Evolutionary conservation across 2,888 invertebrate genomes (phyloP), one percentile per base, ranked within the genome.

Genomic region (Sicus ferrugineus): DNA sequence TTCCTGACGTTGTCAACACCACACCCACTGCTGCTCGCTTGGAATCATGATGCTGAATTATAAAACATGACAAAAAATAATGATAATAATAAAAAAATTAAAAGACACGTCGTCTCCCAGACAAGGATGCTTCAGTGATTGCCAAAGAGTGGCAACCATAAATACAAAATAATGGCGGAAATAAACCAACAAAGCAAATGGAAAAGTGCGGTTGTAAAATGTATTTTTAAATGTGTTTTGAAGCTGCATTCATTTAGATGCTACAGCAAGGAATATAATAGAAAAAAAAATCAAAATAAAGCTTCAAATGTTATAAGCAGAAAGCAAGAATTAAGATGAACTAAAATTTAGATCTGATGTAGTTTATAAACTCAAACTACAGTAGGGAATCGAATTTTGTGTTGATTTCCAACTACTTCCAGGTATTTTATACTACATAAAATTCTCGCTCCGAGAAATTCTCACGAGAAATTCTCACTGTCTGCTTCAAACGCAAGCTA

Each of bases 91-190:
- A 58, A 31, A 58, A 19, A n/a, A 58, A 31, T 58, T 5, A 19
- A 50, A 50, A 52, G 64, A 23, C 30, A 30, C 30, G 63, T 26
- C 63, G 14, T 4, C 23, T 21, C 30, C 64, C 50, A 64, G 64
- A 64, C 64, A 50, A 50, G 50, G 64, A 64, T 64, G 52, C 52
- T 64, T 64, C 50, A 64, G 31, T 31, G 50, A 19, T 19, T 26
- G n/a, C 30, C n/a, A 64, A 50, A 50, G 64, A 30, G 50, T 64
- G 64, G 64, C 64, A 50, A 48, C 50, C 19, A 28, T 34, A 59
- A 31, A 28, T 48, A 31, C 52, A 30, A 23, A 30, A 31, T 64
- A 50, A 64, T 64, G 50, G 34, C 50, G 64, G 21, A 64, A 50
- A 64, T 50, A 64, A 50, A 64, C 50, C 14, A 30, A 28, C 21